Percentiles rank a stretch among this genome's conserved stretches.
Conservation (phyloP, 1,140 invertebrate genomes). For the Sycobia sp. region DNA sequence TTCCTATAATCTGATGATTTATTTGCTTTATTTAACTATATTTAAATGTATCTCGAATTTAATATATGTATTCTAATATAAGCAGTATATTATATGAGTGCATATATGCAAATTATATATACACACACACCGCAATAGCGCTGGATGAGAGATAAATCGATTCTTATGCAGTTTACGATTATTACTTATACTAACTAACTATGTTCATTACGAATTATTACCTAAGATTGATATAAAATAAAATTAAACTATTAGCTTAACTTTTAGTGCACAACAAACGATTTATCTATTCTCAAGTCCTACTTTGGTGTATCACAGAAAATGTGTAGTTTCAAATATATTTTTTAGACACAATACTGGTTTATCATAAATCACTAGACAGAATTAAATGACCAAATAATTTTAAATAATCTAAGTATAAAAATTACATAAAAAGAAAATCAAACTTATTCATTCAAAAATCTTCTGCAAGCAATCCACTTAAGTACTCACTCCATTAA, state of each 20-base stretch:
- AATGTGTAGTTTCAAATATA: conserved; percentile 26
- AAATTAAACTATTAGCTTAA: conserved; percentile 30
- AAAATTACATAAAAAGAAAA: conserved; percentile 1
- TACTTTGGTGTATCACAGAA: conserved; percentile 28
- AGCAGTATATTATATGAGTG: too few species aligned
- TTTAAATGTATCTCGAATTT: too few species aligned
- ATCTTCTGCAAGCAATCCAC: conserved; percentile 3
- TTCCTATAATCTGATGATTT: too few species aligned
- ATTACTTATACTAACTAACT: too few species aligned
- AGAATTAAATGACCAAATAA: not conserved
- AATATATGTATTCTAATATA: too few species aligned
- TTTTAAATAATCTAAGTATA: conserved; percentile 17
- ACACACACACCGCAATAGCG: too few species aligned
- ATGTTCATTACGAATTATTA: too few species aligned
- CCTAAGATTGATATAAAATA: too few species aligned
- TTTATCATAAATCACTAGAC: conserved; percentile 7
- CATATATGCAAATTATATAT: too few species aligned
- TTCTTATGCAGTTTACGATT: too few species aligned
- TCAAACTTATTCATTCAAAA: conserved; percentile 23
- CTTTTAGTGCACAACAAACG: conserved; percentile 11
- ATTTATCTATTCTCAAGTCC: conserved; percentile 5
- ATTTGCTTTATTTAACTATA: too few species aligned
- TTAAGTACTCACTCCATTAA: conserved; percentile 18
- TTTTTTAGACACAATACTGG: conserved; percentile 16
- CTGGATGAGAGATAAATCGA: too few species aligned